phyloP scores from a whole-genome alignment of 1,140 invertebrate species.

The Rhizoglyphus robini region DNA sequence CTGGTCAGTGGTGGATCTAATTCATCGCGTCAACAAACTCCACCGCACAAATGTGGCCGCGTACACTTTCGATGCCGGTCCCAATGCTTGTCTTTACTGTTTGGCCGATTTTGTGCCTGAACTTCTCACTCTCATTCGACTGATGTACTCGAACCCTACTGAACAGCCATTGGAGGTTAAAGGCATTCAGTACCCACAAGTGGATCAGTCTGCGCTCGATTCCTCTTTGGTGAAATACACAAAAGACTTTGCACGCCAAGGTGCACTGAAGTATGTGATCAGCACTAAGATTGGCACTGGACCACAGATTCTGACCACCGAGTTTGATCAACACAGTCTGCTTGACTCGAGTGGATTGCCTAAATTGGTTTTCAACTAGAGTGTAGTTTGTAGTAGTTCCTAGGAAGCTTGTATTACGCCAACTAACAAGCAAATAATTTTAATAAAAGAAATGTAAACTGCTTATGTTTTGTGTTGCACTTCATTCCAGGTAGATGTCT shows the following conservation, averaged over 20 bases:
- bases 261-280: slow-evolving; percentile 78
- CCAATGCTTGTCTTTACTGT: slow-evolving; percentile 84
- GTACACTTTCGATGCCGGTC: slow-evolving; percentile 95
- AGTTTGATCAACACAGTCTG: no score
- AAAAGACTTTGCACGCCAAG: slow-evolving; percentile 34
- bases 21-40: slow-evolving; percentile 65
- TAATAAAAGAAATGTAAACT: no score
- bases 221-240: slow-evolving; percentile 28
- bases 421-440: no score
- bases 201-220: slow-evolving; percentile 23
- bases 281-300: slow-evolving; percentile 60
- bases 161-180: slow-evolving; percentile 31
- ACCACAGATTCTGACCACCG: slow-evolving; percentile 42
- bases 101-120: slow-evolving; percentile 56
- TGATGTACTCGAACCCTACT: no score
- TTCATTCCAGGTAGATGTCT: no score
- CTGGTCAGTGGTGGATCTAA: slow-evolving; percentile 55
- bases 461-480: no score
- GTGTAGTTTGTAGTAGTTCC: no score
- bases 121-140: slow-evolving; percentile 48
- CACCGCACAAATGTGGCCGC: slow-evolving; percentile 51
- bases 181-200: background rate
- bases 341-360: no score
- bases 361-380: no score
- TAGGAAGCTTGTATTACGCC: no score